Percentiles rank a stretch among this genome's conserved stretches.
phyloP scores from a whole-genome alignment of 2,797 vertebrate species.

The Propithecus perrieri region DNA sequence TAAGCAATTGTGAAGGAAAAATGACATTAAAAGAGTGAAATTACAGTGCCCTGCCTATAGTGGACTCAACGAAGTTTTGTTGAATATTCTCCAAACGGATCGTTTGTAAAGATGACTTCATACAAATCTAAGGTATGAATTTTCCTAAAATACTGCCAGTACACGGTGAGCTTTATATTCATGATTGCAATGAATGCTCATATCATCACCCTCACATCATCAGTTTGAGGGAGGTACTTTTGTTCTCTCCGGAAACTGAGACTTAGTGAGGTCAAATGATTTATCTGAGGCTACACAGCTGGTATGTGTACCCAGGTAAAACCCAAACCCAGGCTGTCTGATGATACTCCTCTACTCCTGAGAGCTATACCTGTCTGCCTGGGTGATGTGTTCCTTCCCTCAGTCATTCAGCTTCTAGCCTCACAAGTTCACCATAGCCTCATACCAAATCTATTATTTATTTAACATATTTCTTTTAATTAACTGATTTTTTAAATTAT shows the following conservation, averaged over 20 bases:
- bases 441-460: neutral
- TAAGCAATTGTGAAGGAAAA: neutral
- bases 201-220: rapidly evolving
- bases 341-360: too few relatives aligned
- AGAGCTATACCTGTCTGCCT: neutral
- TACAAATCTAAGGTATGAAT: neutral
- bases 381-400: neutral
- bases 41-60: rapidly evolving
- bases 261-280: neutral
- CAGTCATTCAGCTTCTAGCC: neutral
- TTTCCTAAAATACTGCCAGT: neutral
- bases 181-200: too few relatives aligned
- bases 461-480: neutral
- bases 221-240: neutral
- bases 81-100: neutral
- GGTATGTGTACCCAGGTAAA: neutral
- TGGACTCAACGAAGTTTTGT: too few relatives aligned
- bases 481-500: neutral
- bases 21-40: neutral
- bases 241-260: neutral
- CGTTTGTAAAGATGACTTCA: neutral
- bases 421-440: neutral
- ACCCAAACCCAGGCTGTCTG: neutral
- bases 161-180: neutral
- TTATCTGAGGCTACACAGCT: neutral